A percentile compares a stretch with the other conserved stretches of the same genome.
These are phyloP conservation scores for Symphodus melops DNA, from an alignment of 2,113 vertebrate genomes.

Conservation along the genomic window DNA sequence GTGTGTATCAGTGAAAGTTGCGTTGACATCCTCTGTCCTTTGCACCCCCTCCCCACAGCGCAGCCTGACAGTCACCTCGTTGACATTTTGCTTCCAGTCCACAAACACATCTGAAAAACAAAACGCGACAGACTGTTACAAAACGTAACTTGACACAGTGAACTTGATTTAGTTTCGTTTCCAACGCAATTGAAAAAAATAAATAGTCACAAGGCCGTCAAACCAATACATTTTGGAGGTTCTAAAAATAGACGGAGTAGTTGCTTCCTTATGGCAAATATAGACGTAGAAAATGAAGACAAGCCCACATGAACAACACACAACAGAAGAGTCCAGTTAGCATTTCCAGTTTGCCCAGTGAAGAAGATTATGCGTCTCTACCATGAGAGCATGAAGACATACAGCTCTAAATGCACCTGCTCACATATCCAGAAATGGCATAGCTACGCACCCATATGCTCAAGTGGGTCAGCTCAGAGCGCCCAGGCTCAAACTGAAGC, in stretches of 20 bases:
- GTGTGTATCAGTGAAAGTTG: slow-evolving; percentile 90
- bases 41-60: slow-evolving; percentile 85
- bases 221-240: background rate
- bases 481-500: background rate
- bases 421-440: slow-evolving; percentile 21
- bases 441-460: slow-evolving; percentile 16
- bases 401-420: slow-evolving; percentile 17
- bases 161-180: background rate
- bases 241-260: background rate
- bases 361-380: slow-evolving; percentile 5
- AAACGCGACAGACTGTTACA: background rate
- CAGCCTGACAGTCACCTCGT: slow-evolving; percentile 92
- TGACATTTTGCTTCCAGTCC: slow-evolving; percentile 95
- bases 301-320: background rate
- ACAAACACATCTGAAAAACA: slow-evolving; percentile 88
- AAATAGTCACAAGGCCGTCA: background rate
- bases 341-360: background rate
- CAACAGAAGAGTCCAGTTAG: background rate
- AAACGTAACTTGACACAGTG: background rate
- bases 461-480: slow-evolving; percentile 46
- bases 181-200: background rate
- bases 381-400: background rate
- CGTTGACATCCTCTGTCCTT: slow-evolving; percentile 86
- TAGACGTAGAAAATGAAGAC: background rate
- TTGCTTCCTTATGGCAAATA: background rate